Evolutionary conservation across 2,888 invertebrate species (phyloP).

Genomic region (Rhimphoctona megacephalus): DNA sequence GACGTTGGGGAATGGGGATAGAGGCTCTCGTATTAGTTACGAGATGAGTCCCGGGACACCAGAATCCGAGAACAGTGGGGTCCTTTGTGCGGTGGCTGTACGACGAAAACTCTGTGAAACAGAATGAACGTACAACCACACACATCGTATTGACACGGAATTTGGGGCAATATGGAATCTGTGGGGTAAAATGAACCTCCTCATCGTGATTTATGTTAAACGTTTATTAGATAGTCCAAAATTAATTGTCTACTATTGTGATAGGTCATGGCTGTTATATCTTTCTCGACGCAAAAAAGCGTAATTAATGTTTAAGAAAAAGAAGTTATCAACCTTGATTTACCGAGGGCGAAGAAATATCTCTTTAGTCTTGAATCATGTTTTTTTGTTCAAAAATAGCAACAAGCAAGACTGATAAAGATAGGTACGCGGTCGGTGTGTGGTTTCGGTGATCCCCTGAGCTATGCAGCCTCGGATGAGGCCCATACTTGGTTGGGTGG

Average conservation of each 20-base stretch:
- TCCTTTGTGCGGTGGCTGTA: constrained; percentile 59
- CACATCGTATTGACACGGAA: constrained; percentile 13
- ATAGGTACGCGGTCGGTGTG: too few species aligned
- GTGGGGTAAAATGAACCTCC: constrained; percentile 23
- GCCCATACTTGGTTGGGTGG: too few species aligned
- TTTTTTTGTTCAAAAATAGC: too few species aligned
- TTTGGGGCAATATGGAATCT: constrained; percentile 26
- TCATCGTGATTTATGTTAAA: neutral
- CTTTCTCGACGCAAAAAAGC: neutral
- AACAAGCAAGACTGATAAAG: too few species aligned
- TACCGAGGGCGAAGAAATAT: too few species aligned
- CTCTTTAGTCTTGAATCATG: too few species aligned
- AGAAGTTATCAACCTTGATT: too few species aligned
- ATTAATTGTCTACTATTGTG: neutral
- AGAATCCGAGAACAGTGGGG: constrained; percentile 57
- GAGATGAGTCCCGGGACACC: constrained; percentile 57
- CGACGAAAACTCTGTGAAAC: constrained; percentile 58
- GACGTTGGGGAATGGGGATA: neutral
- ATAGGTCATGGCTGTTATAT: neutral
- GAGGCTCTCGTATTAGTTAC: constrained; percentile 29
- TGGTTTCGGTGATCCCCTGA: too few species aligned
- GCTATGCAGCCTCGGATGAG: too few species aligned
- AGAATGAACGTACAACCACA: constrained; percentile 53
- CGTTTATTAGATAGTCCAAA: neutral
- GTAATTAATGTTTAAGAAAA: too few species aligned